A percentile compares a stretch with the other conserved stretches of the same genome.
Conservation (phyloP, 2,113 vertebrate genomes). For the Phyllopteryx taeniolatus region DNA sequence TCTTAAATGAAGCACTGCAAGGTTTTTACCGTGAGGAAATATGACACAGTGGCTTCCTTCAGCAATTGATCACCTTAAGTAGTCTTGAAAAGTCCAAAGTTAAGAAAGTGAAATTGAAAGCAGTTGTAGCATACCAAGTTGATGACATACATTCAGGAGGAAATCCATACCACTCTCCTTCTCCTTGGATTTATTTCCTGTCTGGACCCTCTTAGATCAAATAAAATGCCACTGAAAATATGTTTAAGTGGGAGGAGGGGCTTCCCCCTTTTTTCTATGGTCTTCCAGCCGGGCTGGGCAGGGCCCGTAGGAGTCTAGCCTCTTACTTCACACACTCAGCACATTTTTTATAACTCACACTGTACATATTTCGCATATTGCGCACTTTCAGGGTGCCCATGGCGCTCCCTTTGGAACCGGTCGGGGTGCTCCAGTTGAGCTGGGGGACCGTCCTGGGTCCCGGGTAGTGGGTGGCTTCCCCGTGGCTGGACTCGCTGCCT, state of each 20-base stretch:
- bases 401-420: no score
- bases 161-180: constrained; percentile 5
- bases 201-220: constrained; percentile 13
- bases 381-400: no score
- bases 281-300: no score
- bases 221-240: constrained; percentile 12
- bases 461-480: no score
- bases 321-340: no score
- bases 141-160: constrained; percentile 11
- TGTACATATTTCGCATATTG: no score
- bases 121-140: constrained; percentile 13
- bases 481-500: no score
- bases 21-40: background rate
- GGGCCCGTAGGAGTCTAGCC: no score
- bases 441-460: no score
- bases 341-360: no score
- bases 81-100: background rate
- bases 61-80: background rate
- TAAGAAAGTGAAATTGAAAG: background rate
- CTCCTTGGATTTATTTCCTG: constrained; percentile 26
- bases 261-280: no score
- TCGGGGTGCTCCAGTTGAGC: no score
- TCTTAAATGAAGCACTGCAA: background rate
- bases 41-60: background rate
- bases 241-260: background rate